phyloP scores from a whole-genome alignment of 2,888 invertebrate genomes.

The Rotaria magnacalcarata region DNA sequence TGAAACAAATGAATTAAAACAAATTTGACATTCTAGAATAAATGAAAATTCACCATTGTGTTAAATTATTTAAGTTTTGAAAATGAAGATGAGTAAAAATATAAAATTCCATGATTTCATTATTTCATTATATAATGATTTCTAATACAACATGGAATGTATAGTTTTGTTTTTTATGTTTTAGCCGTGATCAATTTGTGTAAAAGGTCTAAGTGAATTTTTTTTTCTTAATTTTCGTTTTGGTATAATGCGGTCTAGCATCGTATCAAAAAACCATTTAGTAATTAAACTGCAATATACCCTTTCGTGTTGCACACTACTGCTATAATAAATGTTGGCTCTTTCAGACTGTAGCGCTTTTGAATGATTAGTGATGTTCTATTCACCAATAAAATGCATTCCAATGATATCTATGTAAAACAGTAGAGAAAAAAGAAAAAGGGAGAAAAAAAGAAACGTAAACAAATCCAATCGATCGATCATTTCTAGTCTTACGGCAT shows the following conservation, averaged over 20 bases:
- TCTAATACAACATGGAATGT: too few species aligned
- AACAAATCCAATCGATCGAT: conserved; percentile 31
- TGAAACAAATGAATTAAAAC: background rate
- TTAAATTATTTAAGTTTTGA: background rate
- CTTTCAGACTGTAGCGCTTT: background rate
- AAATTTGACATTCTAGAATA: background rate
- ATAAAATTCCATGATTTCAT: background rate
- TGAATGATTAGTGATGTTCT: background rate
- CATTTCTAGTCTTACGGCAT: background rate
- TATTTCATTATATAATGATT: background rate
- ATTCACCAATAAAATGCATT: background rate
- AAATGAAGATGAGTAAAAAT: background rate
- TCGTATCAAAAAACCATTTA: background rate
- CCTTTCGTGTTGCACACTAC: too few species aligned
- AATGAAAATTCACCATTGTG: background rate
- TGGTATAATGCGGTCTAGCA: background rate
- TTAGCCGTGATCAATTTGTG: background rate
- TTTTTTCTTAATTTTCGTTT: background rate
- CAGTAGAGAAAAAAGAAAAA: background rate
- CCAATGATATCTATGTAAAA: background rate
- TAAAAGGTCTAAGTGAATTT: background rate
- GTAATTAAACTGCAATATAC: background rate
- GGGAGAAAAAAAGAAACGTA: background rate
- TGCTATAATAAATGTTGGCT: too few species aligned
- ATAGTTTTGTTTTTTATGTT: too few species aligned